Percentiles rank a stretch among this genome's conserved stretches.
These are phyloP conservation scores for Limnephilus rhombicus DNA, from an alignment of 2,888 invertebrate genomes.

Conservation along the genomic window DNA sequence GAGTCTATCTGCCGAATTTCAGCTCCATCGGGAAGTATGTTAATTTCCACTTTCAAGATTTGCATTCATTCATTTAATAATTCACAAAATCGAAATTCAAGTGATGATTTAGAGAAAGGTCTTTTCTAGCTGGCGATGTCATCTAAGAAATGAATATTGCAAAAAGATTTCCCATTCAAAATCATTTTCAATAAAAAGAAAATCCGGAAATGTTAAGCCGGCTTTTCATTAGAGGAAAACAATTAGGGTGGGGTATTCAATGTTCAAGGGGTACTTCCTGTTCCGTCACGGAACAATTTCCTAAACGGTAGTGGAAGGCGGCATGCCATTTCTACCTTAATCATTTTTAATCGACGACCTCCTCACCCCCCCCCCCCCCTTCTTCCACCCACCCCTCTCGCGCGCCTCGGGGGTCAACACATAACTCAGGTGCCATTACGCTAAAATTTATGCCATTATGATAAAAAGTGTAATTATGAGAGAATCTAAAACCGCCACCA, in stretches of 20 bases:
- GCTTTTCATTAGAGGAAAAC: constrained; percentile 61
- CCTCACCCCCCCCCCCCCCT: constrained; percentile 30
- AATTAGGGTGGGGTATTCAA: constrained; percentile 53
- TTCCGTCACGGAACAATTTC: constrained; percentile 58
- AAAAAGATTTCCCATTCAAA: neutral
- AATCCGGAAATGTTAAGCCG: constrained; percentile 51
- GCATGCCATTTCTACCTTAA: constrained; percentile 58
- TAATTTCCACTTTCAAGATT: too few relatives aligned
- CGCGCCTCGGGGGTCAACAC: constrained; percentile 50
- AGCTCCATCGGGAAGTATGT: too few relatives aligned
- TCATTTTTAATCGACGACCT: constrained; percentile 64
- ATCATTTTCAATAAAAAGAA: constrained; percentile 31
- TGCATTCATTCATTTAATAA: too few relatives aligned
- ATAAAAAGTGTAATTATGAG: constrained; percentile 44
- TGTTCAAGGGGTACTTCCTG: constrained; percentile 39
- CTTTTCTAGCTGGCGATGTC: neutral
- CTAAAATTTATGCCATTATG: constrained; percentile 32
- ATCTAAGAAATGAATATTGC: neutral
- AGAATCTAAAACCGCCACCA: neutral
- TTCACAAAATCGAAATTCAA: too few relatives aligned
- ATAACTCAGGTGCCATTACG: constrained; percentile 47
- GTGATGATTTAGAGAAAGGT: neutral
- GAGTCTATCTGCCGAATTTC: too few relatives aligned
- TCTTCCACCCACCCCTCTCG: constrained; percentile 34
- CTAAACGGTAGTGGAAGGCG: constrained; percentile 53